Evolutionary conservation across 2,113 vertebrate species (phyloP).

Genomic region (Ardeotis arabs): DNA sequence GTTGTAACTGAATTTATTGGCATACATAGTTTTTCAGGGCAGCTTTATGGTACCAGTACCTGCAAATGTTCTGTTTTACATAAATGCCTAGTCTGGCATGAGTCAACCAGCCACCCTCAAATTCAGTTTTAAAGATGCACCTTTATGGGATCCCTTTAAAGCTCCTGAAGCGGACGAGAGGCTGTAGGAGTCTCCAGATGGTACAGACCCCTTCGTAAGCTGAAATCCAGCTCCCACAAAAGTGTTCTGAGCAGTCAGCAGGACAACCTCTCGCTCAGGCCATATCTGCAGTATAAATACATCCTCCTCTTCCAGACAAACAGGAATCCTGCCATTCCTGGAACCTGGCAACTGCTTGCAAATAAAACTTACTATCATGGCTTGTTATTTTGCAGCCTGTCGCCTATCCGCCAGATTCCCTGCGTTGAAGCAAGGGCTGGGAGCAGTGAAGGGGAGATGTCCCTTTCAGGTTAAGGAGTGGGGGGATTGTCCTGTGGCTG

Average conservation of each 20-base stretch:
- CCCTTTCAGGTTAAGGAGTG: not conserved
- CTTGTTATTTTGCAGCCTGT: constrained; percentile 2
- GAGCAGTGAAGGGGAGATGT: not conserved
- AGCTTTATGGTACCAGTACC: not conserved
- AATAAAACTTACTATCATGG: not conserved
- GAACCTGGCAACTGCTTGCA: constrained; percentile 33
- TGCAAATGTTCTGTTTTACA: not conserved
- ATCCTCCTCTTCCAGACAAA: constrained; percentile 42
- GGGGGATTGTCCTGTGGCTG: not conserved
- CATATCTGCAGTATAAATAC: constrained; percentile 3
- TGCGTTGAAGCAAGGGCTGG: not conserved
- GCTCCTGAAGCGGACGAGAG: not conserved
- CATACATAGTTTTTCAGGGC: not conserved
- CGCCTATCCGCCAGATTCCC: not conserved
- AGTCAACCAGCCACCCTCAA: not conserved
- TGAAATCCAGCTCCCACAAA: constrained; percentile 15
- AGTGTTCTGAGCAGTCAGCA: constrained; percentile 13
- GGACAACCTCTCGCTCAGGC: constrained; percentile 44
- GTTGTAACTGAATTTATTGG: constrained; percentile 3
- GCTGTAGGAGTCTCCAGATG: constrained; percentile 14
- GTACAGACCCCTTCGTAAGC: not conserved
- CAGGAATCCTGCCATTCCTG: constrained; percentile 38
- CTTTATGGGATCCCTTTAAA: not conserved
- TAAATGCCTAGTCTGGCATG: not conserved
- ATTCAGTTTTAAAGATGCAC: not conserved